Percentiles rank a stretch among this genome's conserved stretches.
These are phyloP conservation scores for Thymallus thymallus DNA, from an alignment of 2,113 vertebrate genomes.

Conservation along the genomic window DNA sequence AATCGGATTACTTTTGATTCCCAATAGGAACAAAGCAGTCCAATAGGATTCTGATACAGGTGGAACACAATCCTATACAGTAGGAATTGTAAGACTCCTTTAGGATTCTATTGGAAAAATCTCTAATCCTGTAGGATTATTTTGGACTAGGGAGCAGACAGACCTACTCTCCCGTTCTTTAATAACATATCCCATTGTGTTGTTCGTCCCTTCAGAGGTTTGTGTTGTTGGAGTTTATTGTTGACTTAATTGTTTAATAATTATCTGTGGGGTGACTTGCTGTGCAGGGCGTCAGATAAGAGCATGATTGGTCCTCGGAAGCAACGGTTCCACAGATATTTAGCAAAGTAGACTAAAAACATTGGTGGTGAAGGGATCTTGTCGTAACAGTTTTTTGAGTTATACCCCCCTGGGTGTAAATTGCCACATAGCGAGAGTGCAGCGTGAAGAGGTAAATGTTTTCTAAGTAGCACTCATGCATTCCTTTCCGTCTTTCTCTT, in stretches of 20 bases:
- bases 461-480: slow-evolving; percentile 56
- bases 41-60: no score
- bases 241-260: slow-evolving; percentile 45
- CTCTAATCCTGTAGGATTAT: no score
- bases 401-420: slow-evolving; percentile 51
- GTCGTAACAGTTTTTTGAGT: slow-evolving; percentile 39
- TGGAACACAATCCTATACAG: no score
- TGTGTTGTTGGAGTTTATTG: slow-evolving; percentile 3
- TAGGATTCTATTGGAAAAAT: no score
- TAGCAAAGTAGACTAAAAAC: slow-evolving; percentile 27
- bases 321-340: slow-evolving; percentile 18
- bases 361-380: slow-evolving; percentile 13
- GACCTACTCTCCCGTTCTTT: no score
- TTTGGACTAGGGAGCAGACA: no score
- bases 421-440: slow-evolving; percentile 50
- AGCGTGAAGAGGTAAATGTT: slow-evolving; percentile 54
- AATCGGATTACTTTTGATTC: no score
- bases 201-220: not conserved
- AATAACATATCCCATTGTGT: no score
- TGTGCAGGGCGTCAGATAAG: slow-evolving; percentile 38
- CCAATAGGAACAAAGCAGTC: no score
- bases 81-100: no score
- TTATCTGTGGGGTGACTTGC: slow-evolving; percentile 40
- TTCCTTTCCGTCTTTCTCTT: slow-evolving; percentile 54
- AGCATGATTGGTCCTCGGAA: slow-evolving; percentile 29